Conservation (phyloP, 1,140 invertebrate species). For the Brachionus plicatilis region DNA sequence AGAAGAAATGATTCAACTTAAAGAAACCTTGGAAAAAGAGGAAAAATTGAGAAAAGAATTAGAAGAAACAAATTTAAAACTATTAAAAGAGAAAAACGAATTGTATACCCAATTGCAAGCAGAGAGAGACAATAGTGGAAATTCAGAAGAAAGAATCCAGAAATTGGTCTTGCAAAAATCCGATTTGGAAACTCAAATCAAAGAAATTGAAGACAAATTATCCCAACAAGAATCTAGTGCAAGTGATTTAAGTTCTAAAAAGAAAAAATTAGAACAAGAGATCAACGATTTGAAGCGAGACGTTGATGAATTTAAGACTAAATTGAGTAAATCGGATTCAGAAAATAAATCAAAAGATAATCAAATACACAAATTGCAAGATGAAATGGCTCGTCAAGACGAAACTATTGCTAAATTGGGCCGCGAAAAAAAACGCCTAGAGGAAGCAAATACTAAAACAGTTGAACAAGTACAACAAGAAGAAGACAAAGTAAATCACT, state of each 20-base stretch:
- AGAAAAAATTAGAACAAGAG: slow-evolving; percentile 93
- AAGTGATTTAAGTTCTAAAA: slow-evolving; percentile 79
- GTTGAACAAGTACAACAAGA: slow-evolving; percentile 90
- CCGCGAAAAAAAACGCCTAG: slow-evolving; percentile 96
- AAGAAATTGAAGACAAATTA: slow-evolving; percentile 91
- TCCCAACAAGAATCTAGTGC: slow-evolving; percentile 89
- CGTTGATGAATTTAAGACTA: slow-evolving; percentile 86
- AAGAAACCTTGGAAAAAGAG: slow-evolving; percentile 86
- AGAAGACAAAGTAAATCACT: slow-evolving; percentile 98
- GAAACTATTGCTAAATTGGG: slow-evolving; percentile 98
- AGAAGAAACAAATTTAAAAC: slow-evolving; percentile 81
- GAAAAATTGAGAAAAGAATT: slow-evolving; percentile 93
- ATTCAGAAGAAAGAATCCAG: slow-evolving; percentile 81
- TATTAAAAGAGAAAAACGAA: slow-evolving; percentile 77
- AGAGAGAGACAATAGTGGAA: slow-evolving; percentile 67
- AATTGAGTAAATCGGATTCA: slow-evolving; percentile 76
- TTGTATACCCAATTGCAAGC: slow-evolving; percentile 78
- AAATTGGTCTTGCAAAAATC: slow-evolving; percentile 91
- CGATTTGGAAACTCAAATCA: slow-evolving; percentile 88
- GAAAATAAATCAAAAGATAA: slow-evolving; percentile 97
- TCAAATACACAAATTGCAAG: slow-evolving; percentile 77
- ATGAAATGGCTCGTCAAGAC: slow-evolving; percentile 97
- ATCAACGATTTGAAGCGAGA: slow-evolving; percentile 88
- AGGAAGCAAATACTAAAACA: slow-evolving; percentile 90
- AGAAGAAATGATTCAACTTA: slow-evolving; percentile 86